Base-by-base conservation (phyloP, 2,113 vertebrate species). In the Sialia sialis region DNA sequence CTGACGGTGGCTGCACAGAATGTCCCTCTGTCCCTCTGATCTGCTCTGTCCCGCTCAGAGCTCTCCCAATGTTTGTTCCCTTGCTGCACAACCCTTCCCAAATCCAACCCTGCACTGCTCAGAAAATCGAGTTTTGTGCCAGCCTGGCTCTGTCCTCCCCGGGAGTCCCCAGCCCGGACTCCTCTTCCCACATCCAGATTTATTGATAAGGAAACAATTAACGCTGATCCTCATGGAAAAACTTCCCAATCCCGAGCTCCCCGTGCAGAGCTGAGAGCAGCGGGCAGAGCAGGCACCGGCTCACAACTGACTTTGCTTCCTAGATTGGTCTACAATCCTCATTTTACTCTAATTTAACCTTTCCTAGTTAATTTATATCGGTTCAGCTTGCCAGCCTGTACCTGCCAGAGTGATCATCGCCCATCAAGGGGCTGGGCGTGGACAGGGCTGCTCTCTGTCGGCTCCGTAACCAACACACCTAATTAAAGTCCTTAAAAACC, bases 401-500 rank as follows among this genome's bases (percentile, higher is more conserved):
- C 85, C 96, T 98, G 95, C 95, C 97, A 98, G 95, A 95, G 93
- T 59, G 95, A 97, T 96, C 93, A 96, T 96, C 89, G 72, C 83
- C 94, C 96, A 85, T 98, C 96, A 98, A 95, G 95, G 95, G 88
- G 94, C 90, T 97, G 84, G 94, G 36, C 79, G 59, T 94, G 94
- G 87, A 97, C 94, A 92, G 91, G 86, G 97, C 83, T 97, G 94
- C 96, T 97, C 95, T 94, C 69, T 96, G 96, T 95, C 95, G 69
- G 93, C 95, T 96, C 94, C 34, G 18, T 73, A 95, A 83, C 89
- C 88, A 63, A 93, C 69, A 92, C 94, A 84, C 87, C 95, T 97
- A 97, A 97, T 97, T 97, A 97, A 97, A 97, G 94, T 89, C 93
- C 93, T 96, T 95, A 97, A 95, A 97, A 97, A 95, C 76, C 83